A percentile compares a stretch with the other conserved stretches of the same genome.
Evolutionary conservation across 2,888 invertebrate species (phyloP).

Genomic region (Tenthredo notha): DNA sequence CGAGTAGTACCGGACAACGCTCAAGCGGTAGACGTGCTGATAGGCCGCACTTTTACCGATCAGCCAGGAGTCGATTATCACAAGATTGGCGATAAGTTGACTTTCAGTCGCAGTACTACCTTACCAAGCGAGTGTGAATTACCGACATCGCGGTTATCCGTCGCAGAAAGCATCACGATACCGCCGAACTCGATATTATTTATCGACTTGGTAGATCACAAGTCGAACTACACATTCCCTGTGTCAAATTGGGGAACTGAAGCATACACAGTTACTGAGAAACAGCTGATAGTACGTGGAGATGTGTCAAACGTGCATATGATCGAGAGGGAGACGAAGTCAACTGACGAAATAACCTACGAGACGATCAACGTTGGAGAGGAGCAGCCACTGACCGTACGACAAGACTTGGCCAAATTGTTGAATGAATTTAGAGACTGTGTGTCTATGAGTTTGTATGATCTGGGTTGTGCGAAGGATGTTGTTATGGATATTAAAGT

Average conservation of each 20-base stretch:
- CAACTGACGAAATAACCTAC: background rate
- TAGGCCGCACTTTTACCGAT: conserved; percentile 41
- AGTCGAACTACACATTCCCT: background rate
- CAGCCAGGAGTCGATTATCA: background rate
- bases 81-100: conserved; percentile 28
- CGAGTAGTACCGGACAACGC: conserved; percentile 52
- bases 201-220: background rate
- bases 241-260: background rate
- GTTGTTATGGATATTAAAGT: conserved; percentile 43
- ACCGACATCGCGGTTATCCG: background rate
- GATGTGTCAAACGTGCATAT: background rate
- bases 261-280: background rate
- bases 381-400: background rate
- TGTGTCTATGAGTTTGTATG: conserved; percentile 13
- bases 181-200: background rate
- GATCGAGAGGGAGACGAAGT: background rate
- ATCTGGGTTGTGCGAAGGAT: conserved; percentile 47
- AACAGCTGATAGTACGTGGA: background rate
- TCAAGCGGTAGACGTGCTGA: conserved; percentile 42
- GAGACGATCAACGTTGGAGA: conserved; percentile 30
- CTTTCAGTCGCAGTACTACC: background rate
- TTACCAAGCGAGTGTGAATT: background rate
- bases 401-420: background rate
- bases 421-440: conserved; percentile 43
- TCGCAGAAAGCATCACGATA: background rate